These are phyloP conservation scores for Chrysolina oricalcia DNA, from an alignment of 2,888 invertebrate species.

Conservation along the genomic window DNA sequence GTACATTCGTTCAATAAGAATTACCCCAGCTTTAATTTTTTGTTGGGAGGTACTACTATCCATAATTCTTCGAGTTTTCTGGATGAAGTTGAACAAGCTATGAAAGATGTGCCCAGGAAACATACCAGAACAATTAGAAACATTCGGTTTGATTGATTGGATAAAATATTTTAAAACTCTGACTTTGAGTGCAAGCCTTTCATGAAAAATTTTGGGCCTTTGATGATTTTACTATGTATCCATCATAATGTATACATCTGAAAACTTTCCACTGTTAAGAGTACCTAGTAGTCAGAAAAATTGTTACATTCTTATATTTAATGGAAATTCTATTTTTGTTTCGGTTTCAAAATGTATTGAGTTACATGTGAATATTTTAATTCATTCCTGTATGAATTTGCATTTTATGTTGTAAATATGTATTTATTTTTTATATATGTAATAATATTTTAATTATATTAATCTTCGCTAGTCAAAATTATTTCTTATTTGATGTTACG, in stretches of 20 bases:
- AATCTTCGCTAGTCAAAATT: neutral
- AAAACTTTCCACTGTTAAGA: neutral
- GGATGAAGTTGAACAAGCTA: conserved; percentile 82
- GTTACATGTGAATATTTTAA: conserved; percentile 27
- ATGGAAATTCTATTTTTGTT: neutral
- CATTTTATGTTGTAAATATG: neutral
- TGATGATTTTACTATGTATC: neutral
- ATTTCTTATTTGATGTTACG: conserved; percentile 41
- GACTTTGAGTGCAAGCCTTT: neutral
- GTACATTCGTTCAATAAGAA: conserved; percentile 87
- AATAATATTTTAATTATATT: conserved; percentile 5
- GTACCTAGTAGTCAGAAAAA: neutral
- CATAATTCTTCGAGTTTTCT: conserved; percentile 90
- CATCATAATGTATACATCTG: neutral
- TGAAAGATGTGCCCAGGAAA: conserved; percentile 77
- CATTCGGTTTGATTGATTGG: conserved; percentile 58
- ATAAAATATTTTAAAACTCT: neutral
- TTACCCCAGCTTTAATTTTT: conserved; percentile 83
- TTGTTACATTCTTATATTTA: neutral
- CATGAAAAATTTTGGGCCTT: no score
- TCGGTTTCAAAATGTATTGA: neutral
- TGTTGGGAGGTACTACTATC: conserved; percentile 93
- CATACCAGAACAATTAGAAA: conserved; percentile 61
- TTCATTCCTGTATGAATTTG: conserved; percentile 15
- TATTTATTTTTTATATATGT: conserved; percentile 17